Evolutionary conservation across 1,140 invertebrate species (phyloP), one percentile per base, ranked within the genome.

Genomic region (Aleiodes sp.): DNA sequence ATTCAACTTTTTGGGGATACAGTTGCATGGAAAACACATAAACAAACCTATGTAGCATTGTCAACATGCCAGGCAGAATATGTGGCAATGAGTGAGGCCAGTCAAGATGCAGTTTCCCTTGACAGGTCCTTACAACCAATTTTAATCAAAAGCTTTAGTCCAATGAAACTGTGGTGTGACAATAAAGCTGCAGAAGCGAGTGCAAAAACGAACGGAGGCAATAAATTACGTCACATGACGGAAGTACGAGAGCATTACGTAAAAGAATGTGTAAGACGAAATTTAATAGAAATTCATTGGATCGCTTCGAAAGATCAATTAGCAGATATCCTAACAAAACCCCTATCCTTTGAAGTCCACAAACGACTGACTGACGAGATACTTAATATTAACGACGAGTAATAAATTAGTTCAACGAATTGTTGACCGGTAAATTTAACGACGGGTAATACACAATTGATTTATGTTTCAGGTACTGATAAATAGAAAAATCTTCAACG

Each of bases 241-340:
- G 57, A 29, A 26, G 31, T 60, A 26, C 6, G 28, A 60, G 57
- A 60, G 21, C 64, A 59, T 59, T 59, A 68, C 60, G 61, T 72
- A 24, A 68, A 56, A 46, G 59, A 69, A 26, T 26, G 33, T 12
- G 59, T 72, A 14, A 35, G 35, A 24, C 46, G 39, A n/a, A 65
- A 65, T 33, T 19, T 35, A 10, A 59, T 72, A 28, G 21, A 19
- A 39, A 56, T 72, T 31, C 46, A 69, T 35, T 69, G 68, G 39
- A 39, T 69, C 19, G 12, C 21, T 10, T 60, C 70, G 12, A 57
- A 68, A 28, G 19, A 68, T 28, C 65, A 68, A 26, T 16, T 56
- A 12, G 65, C 70, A 60, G 70, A 71, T 39, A 29, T 68, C n/a
- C 46, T 71, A 6, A 71, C 70, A 9, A 68, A 68, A 68, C 46